Conservation (phyloP, 2,797 vertebrate genomes). For the Syncerus caffer region DNA sequence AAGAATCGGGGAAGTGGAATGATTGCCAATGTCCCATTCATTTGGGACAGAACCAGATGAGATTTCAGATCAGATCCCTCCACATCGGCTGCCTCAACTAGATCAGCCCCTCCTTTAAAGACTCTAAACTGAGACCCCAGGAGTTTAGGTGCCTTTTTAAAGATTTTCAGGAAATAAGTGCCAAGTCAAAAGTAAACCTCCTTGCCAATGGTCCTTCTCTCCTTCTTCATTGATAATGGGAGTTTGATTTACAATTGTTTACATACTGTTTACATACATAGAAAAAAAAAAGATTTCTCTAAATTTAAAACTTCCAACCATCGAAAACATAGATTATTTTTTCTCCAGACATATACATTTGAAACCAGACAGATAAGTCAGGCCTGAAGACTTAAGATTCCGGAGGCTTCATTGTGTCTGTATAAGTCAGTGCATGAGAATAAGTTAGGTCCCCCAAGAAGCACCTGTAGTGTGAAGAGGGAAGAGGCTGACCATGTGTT, state of each 20-base stretch:
- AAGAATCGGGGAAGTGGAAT: background rate
- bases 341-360: background rate
- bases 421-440: background rate
- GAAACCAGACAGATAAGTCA: background rate
- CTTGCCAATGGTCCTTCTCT: background rate
- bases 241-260: background rate
- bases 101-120: background rate
- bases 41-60: background rate
- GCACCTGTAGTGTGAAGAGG: fast-evolving
- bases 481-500: background rate
- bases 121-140: background rate
- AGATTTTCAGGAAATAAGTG: background rate
- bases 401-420: background rate
- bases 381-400: background rate
- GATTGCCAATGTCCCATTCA: background rate
- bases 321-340: background rate
- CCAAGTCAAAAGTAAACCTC: background rate
- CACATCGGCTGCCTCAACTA: background rate
- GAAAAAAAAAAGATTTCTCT: background rate
- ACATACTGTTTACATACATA: background rate
- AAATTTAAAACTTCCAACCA: background rate
- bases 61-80: background rate
- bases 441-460: background rate
- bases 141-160: background rate
- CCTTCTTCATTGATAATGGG: background rate